Conservation (phyloP, 2,113 vertebrate genomes). For the Murina feae region DNA sequence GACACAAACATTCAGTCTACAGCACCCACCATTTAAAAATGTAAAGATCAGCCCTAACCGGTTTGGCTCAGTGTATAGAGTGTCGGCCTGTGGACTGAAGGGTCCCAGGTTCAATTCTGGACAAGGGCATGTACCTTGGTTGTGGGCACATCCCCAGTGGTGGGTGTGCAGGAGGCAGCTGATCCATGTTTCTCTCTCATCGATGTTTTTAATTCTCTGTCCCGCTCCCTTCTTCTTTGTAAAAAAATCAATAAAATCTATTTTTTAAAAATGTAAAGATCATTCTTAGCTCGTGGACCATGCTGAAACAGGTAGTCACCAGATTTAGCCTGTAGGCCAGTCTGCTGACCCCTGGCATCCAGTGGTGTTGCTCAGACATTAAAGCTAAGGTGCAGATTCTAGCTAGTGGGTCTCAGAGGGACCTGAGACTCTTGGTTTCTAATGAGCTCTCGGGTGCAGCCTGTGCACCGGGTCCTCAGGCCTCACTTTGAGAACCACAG, state of each 20-base stretch:
- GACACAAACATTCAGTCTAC: neutral
- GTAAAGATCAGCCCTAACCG: neutral
- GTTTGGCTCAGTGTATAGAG: too few species aligned
- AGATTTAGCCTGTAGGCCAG: neutral
- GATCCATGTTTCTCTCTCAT: too few species aligned
- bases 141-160: too few species aligned
- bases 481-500: neutral
- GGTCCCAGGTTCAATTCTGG: too few species aligned
- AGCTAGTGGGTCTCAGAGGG: neutral
- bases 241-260: too few species aligned
- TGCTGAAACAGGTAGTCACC: fast-evolving
- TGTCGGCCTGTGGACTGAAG: too few species aligned
- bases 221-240: too few species aligned
- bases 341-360: fast-evolving
- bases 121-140: too few species aligned
- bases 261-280: neutral
- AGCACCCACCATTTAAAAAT: neutral
- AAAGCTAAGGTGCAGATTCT: neutral
- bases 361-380: fast-evolving
- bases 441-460: neutral
- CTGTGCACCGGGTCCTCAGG: fast-evolving
- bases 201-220: too few species aligned
- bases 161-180: too few species aligned
- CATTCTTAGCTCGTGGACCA: neutral
- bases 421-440: neutral